Conservation (phyloP, 1,140 invertebrate genomes). For the Stegodyphus dumicola region DNA sequence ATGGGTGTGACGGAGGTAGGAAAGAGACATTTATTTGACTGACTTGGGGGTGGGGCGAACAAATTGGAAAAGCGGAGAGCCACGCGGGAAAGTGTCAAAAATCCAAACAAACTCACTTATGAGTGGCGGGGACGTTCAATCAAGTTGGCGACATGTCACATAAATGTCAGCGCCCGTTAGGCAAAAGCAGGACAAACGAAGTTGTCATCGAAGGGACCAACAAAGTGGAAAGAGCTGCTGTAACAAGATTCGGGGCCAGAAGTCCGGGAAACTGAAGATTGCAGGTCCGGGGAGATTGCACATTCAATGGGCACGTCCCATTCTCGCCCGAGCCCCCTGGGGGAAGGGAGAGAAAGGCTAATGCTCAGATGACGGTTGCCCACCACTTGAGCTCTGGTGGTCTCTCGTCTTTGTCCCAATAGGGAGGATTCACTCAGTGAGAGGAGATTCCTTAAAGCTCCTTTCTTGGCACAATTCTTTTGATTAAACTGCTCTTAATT, state of each 20-base stretch:
- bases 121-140: constrained; percentile 39
- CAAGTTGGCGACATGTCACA: constrained; percentile 19
- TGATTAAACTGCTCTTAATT: too few relatives aligned
- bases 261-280: constrained; percentile 42
- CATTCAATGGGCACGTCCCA: constrained; percentile 38
- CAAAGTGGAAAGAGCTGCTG: constrained; percentile 37
- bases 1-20: neutral
- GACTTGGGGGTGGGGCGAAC: constrained; percentile 5
- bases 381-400: constrained; percentile 38
- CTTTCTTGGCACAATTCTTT: too few relatives aligned
- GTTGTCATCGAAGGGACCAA: constrained; percentile 30
- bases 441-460: too few relatives aligned
- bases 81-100: constrained; percentile 25
- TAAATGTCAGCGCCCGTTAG: constrained; percentile 45
- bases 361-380: constrained; percentile 35
- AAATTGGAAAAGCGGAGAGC: constrained; percentile 28
- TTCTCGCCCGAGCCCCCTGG: neutral
- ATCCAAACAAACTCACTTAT: constrained; percentile 55
- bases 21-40: constrained; percentile 11
- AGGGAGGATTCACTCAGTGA: constrained; percentile 18
- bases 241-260: constrained; percentile 32
- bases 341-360: constrained; percentile 12
- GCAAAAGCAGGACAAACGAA: constrained; percentile 18
- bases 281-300: constrained; percentile 32
- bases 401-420: constrained; percentile 1